Percentiles rank a stretch among this genome's conserved stretches.
These are phyloP conservation scores for Lophochroa leadbeateri DNA, from an alignment of 2,113 vertebrate genomes.

Conservation along the genomic window DNA sequence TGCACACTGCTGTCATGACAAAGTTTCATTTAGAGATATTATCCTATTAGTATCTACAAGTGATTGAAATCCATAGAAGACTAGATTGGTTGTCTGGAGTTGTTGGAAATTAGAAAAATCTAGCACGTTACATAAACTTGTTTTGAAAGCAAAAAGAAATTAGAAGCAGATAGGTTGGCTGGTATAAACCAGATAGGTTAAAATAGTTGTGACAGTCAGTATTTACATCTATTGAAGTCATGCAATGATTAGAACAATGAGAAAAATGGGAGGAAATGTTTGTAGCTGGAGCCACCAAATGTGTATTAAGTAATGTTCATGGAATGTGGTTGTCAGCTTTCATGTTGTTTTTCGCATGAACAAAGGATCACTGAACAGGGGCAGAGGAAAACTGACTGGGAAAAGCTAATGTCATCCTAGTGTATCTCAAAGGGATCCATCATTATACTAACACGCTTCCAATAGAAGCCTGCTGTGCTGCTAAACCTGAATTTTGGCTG, in stretches of 20 bases:
- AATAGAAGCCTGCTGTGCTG: neutral
- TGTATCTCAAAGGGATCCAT: neutral
- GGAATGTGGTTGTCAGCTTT: neutral
- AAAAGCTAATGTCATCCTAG: neutral
- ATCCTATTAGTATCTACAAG: neutral
- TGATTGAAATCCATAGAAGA: neutral
- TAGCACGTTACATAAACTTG: conserved; percentile 30
- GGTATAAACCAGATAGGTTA: neutral
- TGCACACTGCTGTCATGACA: neutral
- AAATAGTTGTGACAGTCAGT: neutral
- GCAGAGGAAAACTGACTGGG: neutral
- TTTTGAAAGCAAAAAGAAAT: conserved; percentile 49
- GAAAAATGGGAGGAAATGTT: conserved; percentile 42
- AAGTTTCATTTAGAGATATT: neutral
- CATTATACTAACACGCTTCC: neutral
- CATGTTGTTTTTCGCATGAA: neutral
- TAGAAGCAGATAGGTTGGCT: conserved; percentile 47
- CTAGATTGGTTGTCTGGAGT: neutral
- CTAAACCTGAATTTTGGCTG: neutral
- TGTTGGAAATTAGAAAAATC: neutral
- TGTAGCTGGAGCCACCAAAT: neutral
- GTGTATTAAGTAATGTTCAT: neutral
- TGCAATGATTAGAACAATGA: neutral
- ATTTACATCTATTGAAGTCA: neutral
- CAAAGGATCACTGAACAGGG: neutral